These are phyloP conservation scores for Dinomys branickii DNA, from an alignment of 2,113 vertebrate genomes.

Conservation along the genomic window DNA sequence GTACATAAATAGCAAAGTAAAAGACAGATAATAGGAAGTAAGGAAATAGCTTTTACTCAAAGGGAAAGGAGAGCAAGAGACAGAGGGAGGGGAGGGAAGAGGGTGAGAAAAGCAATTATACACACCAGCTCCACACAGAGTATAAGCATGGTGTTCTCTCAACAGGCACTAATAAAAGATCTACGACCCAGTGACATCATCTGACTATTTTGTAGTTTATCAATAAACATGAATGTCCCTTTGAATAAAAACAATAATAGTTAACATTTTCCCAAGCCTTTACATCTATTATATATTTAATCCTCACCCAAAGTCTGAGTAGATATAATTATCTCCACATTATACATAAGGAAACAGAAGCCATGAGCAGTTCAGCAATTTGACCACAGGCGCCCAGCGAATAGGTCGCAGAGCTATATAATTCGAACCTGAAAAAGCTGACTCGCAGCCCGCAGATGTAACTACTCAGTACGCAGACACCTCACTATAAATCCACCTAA, in stretches of 20 bases:
- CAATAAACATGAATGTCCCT: background rate
- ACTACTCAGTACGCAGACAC: background rate
- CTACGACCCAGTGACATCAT: background rate
- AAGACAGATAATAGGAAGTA: background rate
- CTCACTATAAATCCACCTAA: background rate
- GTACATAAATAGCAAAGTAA: background rate
- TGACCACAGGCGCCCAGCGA: background rate
- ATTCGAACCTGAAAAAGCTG: background rate
- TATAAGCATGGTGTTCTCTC: too few relatives aligned
- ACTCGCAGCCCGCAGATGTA: background rate
- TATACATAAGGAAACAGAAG: background rate
- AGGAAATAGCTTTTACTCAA: background rate
- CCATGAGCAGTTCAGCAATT: background rate
- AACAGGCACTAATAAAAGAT: background rate
- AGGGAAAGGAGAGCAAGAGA: background rate
- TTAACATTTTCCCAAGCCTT: background rate
- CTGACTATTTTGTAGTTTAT: background rate
- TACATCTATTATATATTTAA: background rate
- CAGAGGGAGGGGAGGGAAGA: background rate
- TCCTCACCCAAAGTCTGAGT: background rate
- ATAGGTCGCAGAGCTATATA: background rate
- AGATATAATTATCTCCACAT: background rate
- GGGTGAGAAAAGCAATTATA: background rate
- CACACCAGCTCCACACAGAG: background rate
- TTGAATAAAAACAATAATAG: background rate